These are phyloP conservation scores for Morone saxatilis DNA, from an alignment of 2,113 vertebrate species.

Conservation along the genomic window DNA sequence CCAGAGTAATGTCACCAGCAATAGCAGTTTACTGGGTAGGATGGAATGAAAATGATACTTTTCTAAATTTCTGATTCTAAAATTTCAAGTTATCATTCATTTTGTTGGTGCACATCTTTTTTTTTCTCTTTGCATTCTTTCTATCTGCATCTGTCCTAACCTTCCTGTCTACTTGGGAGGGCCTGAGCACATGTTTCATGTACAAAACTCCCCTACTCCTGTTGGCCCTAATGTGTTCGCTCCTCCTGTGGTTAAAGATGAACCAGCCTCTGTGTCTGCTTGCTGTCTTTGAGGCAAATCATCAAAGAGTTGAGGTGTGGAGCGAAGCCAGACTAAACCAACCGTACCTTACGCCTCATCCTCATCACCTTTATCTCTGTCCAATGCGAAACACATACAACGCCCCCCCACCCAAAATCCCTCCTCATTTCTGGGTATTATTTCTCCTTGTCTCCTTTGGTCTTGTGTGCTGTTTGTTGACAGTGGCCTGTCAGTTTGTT, in stretches of 20 bases:
- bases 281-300: slow-evolving; percentile 68
- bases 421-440: slow-evolving; percentile 46
- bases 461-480: slow-evolving; percentile 68
- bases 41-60: slow-evolving; percentile 49
- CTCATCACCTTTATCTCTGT: slow-evolving; percentile 72
- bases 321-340: slow-evolving; percentile 70
- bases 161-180: slow-evolving; percentile 65
- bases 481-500: slow-evolving; percentile 53
- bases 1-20: slow-evolving; percentile 25
- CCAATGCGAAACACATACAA: slow-evolving; percentile 52
- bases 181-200: slow-evolving; percentile 48
- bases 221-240: slow-evolving; percentile 43
- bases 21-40: not conserved
- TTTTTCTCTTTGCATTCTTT: slow-evolving; percentile 38
- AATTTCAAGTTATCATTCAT: slow-evolving; percentile 22
- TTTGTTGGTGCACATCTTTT: slow-evolving; percentile 27
- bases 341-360: slow-evolving; percentile 60
- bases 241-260: slow-evolving; percentile 67
- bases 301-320: slow-evolving; percentile 80
- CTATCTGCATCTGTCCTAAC: slow-evolving; percentile 22
- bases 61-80: slow-evolving; percentile 34
- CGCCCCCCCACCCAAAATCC: slow-evolving; percentile 18
- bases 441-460: slow-evolving; percentile 54
- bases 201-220: slow-evolving; percentile 54
- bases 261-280: slow-evolving; percentile 74